phyloP scores from a whole-genome alignment of 64 coral and sea anemone species.

The Actinia equina region DNA sequence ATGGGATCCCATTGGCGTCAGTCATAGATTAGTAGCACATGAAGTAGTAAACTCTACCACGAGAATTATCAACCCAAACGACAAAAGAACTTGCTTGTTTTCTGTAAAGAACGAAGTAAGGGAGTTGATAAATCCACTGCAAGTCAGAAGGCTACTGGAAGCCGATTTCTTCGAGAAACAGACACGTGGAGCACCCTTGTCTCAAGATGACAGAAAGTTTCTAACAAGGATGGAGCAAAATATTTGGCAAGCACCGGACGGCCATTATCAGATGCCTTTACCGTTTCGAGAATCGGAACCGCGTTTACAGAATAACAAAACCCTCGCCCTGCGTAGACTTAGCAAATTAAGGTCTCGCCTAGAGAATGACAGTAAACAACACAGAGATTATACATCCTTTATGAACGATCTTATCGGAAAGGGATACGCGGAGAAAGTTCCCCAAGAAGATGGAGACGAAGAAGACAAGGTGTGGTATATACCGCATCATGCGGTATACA shows the following conservation, averaged over 20 bases:
- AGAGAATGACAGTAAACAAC: slow-evolving; percentile 22
- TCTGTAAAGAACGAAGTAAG: slow-evolving; percentile 24
- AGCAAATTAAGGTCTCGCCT: background rate
- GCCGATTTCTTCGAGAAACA: slow-evolving; percentile 45
- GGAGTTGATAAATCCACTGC: slow-evolving; percentile 51
- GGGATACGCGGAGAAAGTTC: slow-evolving; percentile 29
- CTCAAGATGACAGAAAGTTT: background rate
- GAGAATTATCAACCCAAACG: background rate
- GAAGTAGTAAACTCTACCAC: too few species aligned
- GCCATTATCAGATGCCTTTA: slow-evolving; percentile 30
- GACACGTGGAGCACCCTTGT: background rate
- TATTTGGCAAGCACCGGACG: background rate
- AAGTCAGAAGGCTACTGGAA: slow-evolving; percentile 43
- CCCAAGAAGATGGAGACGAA: background rate
- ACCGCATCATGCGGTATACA: slow-evolving; percentile 40
- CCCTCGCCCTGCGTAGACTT: slow-evolving; percentile 7
- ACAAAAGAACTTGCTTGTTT: slow-evolving; percentile 34
- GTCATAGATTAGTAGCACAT: too few species aligned
- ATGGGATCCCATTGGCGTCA: too few species aligned
- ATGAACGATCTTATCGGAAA: slow-evolving; percentile 27
- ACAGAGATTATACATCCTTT: slow-evolving; percentile 24
- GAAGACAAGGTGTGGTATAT: slow-evolving; percentile 46
- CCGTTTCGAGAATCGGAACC: slow-evolving; percentile 3
- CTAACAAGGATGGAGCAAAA: background rate
- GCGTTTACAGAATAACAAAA: slow-evolving; percentile 9